A percentile compares a stretch with the other conserved stretches of the same genome.
phyloP scores from a whole-genome alignment of 2,888 invertebrate species.

The Agonopterix heracliana region DNA sequence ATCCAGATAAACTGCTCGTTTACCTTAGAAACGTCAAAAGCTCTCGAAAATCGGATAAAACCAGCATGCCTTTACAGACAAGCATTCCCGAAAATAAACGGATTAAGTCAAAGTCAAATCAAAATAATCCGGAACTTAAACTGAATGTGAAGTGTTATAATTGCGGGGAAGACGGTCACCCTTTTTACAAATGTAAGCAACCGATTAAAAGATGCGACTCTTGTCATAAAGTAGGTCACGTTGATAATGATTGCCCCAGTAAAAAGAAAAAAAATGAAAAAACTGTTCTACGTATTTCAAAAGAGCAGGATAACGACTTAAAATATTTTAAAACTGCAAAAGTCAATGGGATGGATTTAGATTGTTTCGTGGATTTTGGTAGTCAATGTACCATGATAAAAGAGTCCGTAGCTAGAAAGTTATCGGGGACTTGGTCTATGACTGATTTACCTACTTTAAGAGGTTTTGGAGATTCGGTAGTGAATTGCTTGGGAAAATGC shows the following conservation, averaged over 20 bases:
- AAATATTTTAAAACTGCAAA: conserved; percentile 10
- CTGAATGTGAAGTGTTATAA: conserved; percentile 13
- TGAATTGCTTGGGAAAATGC: conserved; percentile 4
- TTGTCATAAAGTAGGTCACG: conserved; percentile 12
- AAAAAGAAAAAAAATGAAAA: conserved; percentile 1
- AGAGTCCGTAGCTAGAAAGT: conserved; percentile 3
- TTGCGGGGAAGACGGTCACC: conserved; percentile 15
- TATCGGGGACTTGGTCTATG: not conserved
- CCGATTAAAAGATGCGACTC: conserved; percentile 13
- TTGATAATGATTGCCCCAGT: conserved; percentile 4
- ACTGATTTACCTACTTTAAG: conserved; percentile 7
- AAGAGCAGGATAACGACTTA: not conserved
- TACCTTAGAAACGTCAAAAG: conserved; percentile 13
- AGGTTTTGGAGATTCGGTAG: conserved; percentile 9
- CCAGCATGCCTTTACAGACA: not conserved
- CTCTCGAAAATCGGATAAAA: conserved; percentile 4
- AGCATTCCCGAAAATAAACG: not conserved
- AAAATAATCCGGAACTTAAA: not conserved
- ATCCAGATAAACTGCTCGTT: conserved; percentile 16
- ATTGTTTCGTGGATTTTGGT: conserved; percentile 11
- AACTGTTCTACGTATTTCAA: conserved; percentile 3
- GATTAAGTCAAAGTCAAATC: not conserved
- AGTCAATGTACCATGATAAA: conserved; percentile 8
- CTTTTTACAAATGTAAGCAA: conserved; percentile 11
- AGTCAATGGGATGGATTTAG: conserved; percentile 1